Conservation (phyloP, 2,113 vertebrate genomes). For the Struthidea cinerea region DNA sequence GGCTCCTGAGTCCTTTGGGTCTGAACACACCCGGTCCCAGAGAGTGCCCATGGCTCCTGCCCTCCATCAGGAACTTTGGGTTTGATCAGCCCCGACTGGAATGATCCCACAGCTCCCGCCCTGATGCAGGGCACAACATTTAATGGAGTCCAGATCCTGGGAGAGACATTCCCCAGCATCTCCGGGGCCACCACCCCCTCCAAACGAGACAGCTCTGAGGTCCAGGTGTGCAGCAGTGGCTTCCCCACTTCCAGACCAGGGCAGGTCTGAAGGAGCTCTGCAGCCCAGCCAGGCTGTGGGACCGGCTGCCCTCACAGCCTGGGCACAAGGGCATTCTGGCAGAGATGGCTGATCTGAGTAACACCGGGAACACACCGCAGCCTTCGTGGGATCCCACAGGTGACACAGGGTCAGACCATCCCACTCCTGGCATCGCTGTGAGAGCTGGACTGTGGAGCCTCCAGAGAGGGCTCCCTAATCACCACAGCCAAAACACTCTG, state of each 20-base stretch:
- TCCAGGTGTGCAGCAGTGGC: neutral
- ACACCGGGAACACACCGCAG: rapidly evolving
- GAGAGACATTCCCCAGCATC: rapidly evolving
- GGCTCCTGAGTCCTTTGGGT: neutral
- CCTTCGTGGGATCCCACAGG: rapidly evolving
- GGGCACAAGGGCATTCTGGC: neutral
- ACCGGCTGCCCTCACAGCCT: rapidly evolving
- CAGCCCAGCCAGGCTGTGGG: neutral
- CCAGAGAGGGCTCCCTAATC: neutral
- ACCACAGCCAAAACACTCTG: rapidly evolving
- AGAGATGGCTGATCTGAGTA: neutral
- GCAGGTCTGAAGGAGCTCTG: neutral
- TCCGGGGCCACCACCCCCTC: neutral
- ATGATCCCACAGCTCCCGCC: neutral
- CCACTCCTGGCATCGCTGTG: neutral
- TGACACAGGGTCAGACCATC: neutral
- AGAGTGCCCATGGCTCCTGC: rapidly evolving
- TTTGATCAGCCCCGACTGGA: neutral
- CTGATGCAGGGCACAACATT: neutral
- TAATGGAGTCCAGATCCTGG: rapidly evolving
- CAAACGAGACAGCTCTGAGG: neutral
- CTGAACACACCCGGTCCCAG: neutral
- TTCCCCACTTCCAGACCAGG: neutral
- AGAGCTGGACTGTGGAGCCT: neutral
- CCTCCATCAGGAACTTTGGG: rapidly evolving